Evolutionary conservation across 1,140 invertebrate species (phyloP), one percentile per base, ranked within the genome.

Genomic region (Heliconius hewitsoni): DNA sequence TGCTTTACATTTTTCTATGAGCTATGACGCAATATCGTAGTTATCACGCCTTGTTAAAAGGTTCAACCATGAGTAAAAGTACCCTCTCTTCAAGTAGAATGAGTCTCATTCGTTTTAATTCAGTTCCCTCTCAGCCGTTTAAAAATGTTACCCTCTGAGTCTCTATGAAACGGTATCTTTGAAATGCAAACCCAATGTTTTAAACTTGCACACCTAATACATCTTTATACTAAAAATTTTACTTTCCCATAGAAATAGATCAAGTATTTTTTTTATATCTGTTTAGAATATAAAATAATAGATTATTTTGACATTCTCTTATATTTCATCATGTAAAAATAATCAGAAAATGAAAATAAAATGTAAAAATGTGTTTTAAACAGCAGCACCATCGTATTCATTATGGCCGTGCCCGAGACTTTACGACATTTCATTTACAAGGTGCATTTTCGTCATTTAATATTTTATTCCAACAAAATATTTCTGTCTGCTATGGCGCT

Each of bases 371-470:
- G 23, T 66, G 57, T 27, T 66, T 66, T 66, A 66, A 66, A 30
- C 23, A 66, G 57, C 57, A 30, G 23, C 57, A 16, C 57, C 57
- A 60, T 60, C 23, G 57, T 9, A 66, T 66, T 66, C 57, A 66
- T 66, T 30, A 66, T 27, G 13, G 23, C 57, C 4, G 60, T 27
- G 23, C 60, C 60, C 23, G 23, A 66, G 23, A 77, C 42, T 55
- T 72, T 72, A 77, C 46, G 76, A 77, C 46, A 30, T 77, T 52
- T 70, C 46, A 72, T 77, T 77, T 71, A 71, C 70, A 77, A 52
- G 57, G 57, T 72, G 71, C 76, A 77, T 77, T 77, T 77, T 77
- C 76, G 76, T 77, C 76, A 77, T 77, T 77, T 77, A 77, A 77
- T 77, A 77, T 77, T 77, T 77, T 77, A 77, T 77, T 77, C 70